Evolutionary conservation across 2,113 vertebrate species (phyloP).

Genomic region (Alligator sinensis): DNA sequence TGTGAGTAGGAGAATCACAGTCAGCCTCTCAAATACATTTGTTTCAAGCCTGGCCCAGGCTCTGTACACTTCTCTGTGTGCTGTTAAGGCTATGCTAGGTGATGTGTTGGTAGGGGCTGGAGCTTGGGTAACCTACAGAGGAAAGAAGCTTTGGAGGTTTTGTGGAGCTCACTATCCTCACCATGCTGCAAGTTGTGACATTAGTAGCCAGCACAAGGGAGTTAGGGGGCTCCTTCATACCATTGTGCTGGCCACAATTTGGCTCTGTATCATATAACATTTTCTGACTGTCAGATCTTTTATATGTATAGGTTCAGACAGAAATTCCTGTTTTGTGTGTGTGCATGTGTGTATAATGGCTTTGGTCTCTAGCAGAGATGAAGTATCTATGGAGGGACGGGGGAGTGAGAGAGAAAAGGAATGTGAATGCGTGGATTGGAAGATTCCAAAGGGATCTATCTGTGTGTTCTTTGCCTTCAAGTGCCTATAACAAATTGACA

Average conservation of each 20-base stretch:
- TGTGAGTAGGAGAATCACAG: neutral
- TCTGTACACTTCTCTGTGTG: neutral
- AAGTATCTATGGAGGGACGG: neutral
- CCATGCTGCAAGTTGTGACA: fast-evolving
- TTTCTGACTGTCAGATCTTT: neutral
- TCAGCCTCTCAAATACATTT: neutral
- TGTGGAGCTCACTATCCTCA: neutral
- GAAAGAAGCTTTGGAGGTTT: neutral
- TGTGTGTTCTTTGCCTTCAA: neutral
- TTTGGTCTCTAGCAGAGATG: neutral
- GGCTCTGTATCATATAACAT: fast-evolving
- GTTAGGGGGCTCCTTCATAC: neutral
- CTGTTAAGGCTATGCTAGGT: neutral
- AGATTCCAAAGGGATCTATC: neutral
- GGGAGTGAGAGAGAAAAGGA: too few relatives aligned
- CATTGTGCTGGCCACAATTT: neutral
- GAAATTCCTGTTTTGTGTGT: too few relatives aligned
- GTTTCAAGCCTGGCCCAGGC: neutral
- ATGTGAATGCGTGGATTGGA: neutral
- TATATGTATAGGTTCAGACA: neutral
- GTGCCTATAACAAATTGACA: neutral
- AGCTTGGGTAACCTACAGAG: fast-evolving
- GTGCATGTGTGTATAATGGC: neutral
- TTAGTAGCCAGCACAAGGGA: fast-evolving
- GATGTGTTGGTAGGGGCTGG: fast-evolving